A percentile compares a stretch with the other conserved stretches of the same genome.
Conservation (phyloP, 2,888 invertebrate genomes). For the Chloromyia formosa region DNA sequence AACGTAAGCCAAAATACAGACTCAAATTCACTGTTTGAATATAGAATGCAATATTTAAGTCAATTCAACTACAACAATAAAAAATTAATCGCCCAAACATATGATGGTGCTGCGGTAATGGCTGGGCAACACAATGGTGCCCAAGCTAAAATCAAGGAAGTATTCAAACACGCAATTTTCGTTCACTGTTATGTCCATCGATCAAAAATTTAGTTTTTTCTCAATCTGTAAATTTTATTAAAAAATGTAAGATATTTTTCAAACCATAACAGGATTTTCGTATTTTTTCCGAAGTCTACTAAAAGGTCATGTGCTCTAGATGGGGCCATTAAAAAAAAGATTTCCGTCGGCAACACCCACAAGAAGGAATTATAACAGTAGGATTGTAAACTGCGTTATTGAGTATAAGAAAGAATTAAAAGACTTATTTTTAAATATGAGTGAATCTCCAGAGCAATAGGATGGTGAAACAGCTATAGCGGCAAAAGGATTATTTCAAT, state of each 20-base stretch:
- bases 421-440: constrained; percentile 3
- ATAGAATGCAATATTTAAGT: neutral
- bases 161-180: constrained; percentile 51
- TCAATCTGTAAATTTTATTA: constrained; percentile 52
- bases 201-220: constrained; percentile 52
- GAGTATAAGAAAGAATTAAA: constrained; percentile 27
- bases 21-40: neutral
- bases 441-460: constrained; percentile 34
- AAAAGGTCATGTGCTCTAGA: neutral
- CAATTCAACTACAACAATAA: constrained; percentile 50
- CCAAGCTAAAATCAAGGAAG: constrained; percentile 54
- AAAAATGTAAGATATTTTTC: constrained; percentile 55
- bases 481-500: neutral
- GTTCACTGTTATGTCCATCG: constrained; percentile 53
- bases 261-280: constrained; percentile 48
- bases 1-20: neutral
- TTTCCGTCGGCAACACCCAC: neutral
- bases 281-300: neutral
- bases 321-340: neutral
- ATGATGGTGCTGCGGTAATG: constrained; percentile 56
- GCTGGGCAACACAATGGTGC: constrained; percentile 54
- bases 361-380: constrained; percentile 3
- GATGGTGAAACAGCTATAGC: constrained; percentile 35
- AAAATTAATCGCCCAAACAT: constrained; percentile 55
- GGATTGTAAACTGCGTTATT: constrained; percentile 45